Percentiles rank a stretch among this genome's conserved stretches.
phyloP scores from a whole-genome alignment of 2,797 vertebrate genomes.

The Danionella dracula region DNA sequence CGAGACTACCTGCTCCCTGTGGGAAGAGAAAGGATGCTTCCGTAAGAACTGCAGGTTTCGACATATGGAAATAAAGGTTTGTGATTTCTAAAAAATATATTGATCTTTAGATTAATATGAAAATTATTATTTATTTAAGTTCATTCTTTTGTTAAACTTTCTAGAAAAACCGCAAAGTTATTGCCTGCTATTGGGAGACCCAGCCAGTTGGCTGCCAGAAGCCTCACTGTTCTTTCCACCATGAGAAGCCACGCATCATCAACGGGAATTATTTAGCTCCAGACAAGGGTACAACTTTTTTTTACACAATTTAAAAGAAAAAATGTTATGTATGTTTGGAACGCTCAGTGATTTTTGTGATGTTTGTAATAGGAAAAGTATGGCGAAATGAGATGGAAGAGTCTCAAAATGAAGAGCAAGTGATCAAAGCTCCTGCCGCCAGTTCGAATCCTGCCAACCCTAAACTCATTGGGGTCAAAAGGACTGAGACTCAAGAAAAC shows the following conservation, averaged over 20 bases:
- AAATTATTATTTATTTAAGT: not conserved
- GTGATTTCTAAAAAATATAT: conserved; percentile 20
- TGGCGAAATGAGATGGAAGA: conserved; percentile 58
- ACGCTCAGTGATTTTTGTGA: too few relatives aligned
- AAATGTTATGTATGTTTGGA: too few relatives aligned
- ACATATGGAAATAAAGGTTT: conserved; percentile 94
- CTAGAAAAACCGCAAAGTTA: conserved; percentile 92
- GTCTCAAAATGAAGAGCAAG: conserved; percentile 63
- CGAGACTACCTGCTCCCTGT: conserved; percentile 84
- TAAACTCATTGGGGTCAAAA: conserved; percentile 85
- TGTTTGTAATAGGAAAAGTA: conserved; percentile 20
- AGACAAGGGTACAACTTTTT: conserved; percentile 70
- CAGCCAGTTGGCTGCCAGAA: conserved; percentile 90
- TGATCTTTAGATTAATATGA: not conserved
- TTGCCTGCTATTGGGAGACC: conserved; percentile 93
- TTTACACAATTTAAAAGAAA: not conserved
- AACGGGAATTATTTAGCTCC: conserved; percentile 81
- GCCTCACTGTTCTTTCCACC: conserved; percentile 89
- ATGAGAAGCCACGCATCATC: conserved; percentile 80
- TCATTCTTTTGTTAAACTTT: not conserved
- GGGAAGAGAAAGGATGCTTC: conserved; percentile 90
- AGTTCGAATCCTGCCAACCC: conserved; percentile 74
- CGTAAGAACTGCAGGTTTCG: conserved; percentile 87
- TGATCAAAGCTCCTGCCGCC: conserved; percentile 65
- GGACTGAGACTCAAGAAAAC: conserved; percentile 84